Base-by-base conservation (phyloP, 2,888 invertebrate species). In the Cataglyphis cursor region DNA sequence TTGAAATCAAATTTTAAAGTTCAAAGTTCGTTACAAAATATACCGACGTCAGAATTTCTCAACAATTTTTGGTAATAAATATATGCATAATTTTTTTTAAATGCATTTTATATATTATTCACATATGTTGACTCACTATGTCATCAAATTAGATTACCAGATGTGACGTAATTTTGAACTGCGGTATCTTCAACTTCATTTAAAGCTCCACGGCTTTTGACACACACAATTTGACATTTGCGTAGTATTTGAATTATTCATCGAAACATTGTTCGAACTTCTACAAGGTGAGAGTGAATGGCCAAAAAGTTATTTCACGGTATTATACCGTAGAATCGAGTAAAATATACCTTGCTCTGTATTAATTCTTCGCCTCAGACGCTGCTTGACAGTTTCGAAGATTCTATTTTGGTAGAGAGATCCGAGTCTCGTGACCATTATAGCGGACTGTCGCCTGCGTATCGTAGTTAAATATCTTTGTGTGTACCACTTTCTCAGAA, bases 231-330 rank as follows among this genome's bases (percentile, higher is more conserved):
- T 57, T 28, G 6, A 68, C 68, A 10, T 76, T 66, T n/a, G 54
- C 51, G 35, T 51, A 57, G 18, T 54, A n/a, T 35, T 10, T 41
- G 57, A 87, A 87, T 87, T 84, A 87, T 82, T 84, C 82, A 75
- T 76, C 57, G 28, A 31, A n/a, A 12, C 18, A 10, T 73, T 75
- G 64, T 75, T 68, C 28, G 10, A 76, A 68, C 12, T 76, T 76
- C 9, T 24, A 38, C 38, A 54, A 21, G 9, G 38, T 66, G 15
- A 68, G 35, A 5, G 38, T 66, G 15, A 68, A 66, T n/a, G 28
- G 1, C n/a, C 12, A 24, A 38, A 76, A 68, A 57, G n/a, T 57
- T 57, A 76, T 41, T 57, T 68, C 10, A 24, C 12, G 21, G n/a
- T 38, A 57, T 68, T 54, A 41, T 15, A 9, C n/a, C 54, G 8